A percentile compares a stretch with the other conserved stretches of the same genome.
Conservation (phyloP, 2,113 vertebrate species). For the Neopipo cinnamomea region DNA sequence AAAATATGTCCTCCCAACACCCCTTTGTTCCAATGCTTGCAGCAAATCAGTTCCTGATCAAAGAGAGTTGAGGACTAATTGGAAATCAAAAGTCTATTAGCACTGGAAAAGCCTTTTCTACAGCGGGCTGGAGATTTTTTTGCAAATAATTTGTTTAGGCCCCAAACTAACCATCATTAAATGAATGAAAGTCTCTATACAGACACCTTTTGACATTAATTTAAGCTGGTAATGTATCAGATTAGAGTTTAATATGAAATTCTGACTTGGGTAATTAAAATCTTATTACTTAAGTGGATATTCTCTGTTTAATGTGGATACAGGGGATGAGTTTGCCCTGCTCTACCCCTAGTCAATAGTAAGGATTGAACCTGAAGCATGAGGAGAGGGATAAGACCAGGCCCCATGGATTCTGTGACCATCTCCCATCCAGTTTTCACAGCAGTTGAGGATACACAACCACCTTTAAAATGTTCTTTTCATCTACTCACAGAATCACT, state of each 20-base stretch:
- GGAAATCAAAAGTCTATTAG: constrained; percentile 43
- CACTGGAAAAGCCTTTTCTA: constrained; percentile 20
- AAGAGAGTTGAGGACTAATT: constrained; percentile 14
- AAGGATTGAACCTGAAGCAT: not conserved
- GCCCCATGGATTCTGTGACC: not conserved
- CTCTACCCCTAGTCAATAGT: not conserved
- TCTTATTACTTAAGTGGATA: constrained; percentile 49
- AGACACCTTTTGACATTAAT: constrained; percentile 59
- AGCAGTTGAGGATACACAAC: rapidly evolving
- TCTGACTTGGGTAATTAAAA: constrained; percentile 60
- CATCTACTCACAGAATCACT: not conserved
- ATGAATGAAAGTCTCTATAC: constrained; percentile 17
- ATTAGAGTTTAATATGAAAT: constrained; percentile 59
- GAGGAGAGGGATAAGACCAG: not conserved
- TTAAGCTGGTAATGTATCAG: constrained; percentile 35
- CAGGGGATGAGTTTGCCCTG: not conserved
- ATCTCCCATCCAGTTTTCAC: not conserved
- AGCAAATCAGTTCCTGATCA: not conserved
- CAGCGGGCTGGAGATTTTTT: not conserved
- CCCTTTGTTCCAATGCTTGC: not conserved
- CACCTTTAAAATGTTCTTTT: not conserved
- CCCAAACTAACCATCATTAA: constrained; percentile 38
- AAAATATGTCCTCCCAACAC: not conserved
- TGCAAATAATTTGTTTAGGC: constrained; percentile 58
- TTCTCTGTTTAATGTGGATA: constrained; percentile 25